Evolutionary conservation across 2,888 invertebrate genomes (phyloP), one percentile per base, ranked within the genome.

Genomic region (Parnassius smintheus): DNA sequence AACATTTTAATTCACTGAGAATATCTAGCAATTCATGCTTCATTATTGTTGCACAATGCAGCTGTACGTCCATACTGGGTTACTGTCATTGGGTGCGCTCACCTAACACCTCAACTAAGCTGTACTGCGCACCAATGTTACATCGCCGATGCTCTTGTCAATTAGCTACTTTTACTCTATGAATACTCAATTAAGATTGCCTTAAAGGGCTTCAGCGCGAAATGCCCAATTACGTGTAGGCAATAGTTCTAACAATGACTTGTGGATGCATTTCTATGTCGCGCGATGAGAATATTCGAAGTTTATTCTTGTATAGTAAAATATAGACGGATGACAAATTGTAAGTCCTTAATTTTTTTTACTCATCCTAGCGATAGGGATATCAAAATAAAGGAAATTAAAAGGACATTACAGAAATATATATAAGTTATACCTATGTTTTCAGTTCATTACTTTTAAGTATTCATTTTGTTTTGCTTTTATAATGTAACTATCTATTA

Each of bases 101-200:
- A 63, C 66, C 66, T 64, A 67, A 68, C 77, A 72, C 77, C 73
- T 74, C 50, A 63, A 13, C 42, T 35, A 55, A 42, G 62, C 50
- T 50, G 64, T 53, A 65, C 66, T 55, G 52, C 56, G 58, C 41
- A 54, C 52, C 72, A 70, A 70, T 59, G 73, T 73, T 73, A 71
- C 71, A 54, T 71, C 72, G 69, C 70, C 61, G 51, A 59, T 63
- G 52, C 66, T 66, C 75, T 80, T 82, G 83, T 82, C 83, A 83
- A 83, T 83, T 82, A 83, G 74, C 66, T 65, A 63, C 64, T 66
- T 68, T 69, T 70, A 68, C 64, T 55, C 77, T 75, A 78, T 78
- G 83, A 82, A 83, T 78, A 82, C 80, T 77, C 80, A 82, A 83
- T 82, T 76, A 78, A 70, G 71, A 66, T 51, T 18, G 49, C 81